Conservation (phyloP, 2,113 vertebrate genomes). For the Salminus brasiliensis region DNA sequence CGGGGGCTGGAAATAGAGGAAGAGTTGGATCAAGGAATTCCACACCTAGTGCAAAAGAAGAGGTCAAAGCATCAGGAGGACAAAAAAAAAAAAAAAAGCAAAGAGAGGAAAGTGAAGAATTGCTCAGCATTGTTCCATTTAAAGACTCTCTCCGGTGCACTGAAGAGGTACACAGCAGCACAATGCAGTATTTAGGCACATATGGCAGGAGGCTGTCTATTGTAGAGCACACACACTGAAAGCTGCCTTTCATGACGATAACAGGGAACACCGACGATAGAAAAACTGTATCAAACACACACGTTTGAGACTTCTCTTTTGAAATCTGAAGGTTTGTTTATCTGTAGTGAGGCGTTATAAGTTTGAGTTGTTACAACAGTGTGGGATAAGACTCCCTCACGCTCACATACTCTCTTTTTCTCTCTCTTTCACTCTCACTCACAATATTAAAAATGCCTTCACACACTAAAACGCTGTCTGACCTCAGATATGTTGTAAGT, state of each 20-base stretch:
- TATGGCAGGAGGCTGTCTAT: constrained; percentile 64
- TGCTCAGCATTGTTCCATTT: constrained; percentile 65
- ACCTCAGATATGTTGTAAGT: constrained; percentile 68
- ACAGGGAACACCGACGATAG: constrained; percentile 53
- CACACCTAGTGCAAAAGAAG: constrained; percentile 48
- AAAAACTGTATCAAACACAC: constrained; percentile 59
- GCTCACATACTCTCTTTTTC: constrained; percentile 38
- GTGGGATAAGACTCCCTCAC: constrained; percentile 58
- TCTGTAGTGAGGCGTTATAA: constrained; percentile 69
- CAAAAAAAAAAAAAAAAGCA: constrained; percentile 25
- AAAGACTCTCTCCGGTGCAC: constrained; percentile 50
- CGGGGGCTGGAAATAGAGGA: constrained; percentile 62
- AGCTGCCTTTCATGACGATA: constrained; percentile 65
- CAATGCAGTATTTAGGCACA: constrained; percentile 61
- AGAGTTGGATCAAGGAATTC: constrained; percentile 40
- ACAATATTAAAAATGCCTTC: constrained; percentile 53
- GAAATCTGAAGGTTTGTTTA: constrained; percentile 76
- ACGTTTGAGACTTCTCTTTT: constrained; percentile 66
- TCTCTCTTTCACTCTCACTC: constrained; percentile 10
- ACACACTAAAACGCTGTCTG: constrained; percentile 71
- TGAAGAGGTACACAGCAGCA: constrained; percentile 50
- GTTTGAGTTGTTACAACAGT: constrained; percentile 62
- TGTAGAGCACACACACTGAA: constrained; percentile 47
- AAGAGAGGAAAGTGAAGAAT: constrained; percentile 55
- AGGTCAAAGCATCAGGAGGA: constrained; percentile 47